Evolutionary conservation across 2,797 vertebrate species (phyloP).

Genomic region (Schizopygopsis pylzovi): DNA sequence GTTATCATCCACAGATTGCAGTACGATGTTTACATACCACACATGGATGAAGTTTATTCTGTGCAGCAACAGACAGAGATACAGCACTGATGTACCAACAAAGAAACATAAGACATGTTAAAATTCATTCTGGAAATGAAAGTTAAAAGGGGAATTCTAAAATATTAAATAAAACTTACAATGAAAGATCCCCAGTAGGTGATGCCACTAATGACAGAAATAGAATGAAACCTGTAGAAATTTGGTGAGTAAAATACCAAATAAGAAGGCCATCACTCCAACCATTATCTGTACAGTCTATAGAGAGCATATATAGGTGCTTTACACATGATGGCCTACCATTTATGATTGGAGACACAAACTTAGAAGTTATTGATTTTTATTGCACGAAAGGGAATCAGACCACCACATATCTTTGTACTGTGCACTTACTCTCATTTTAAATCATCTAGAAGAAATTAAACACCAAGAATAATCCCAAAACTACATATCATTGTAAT

Average conservation of each 20-base stretch:
- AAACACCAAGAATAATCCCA: background rate
- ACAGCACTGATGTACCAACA: too few species aligned
- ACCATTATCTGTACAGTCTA: slow-evolving; percentile 9
- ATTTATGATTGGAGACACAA: background rate
- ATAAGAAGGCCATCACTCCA: background rate
- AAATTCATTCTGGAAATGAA: too few species aligned
- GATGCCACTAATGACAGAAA: background rate
- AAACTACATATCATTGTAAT: background rate
- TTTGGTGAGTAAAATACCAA: background rate
- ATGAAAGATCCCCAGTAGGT: too few species aligned
- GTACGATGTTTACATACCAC: too few species aligned
- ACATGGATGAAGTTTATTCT: too few species aligned
- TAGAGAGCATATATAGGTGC: background rate
- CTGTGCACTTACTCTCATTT: background rate
- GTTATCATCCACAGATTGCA: too few species aligned
- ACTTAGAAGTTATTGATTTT: background rate
- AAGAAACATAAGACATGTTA: too few species aligned
- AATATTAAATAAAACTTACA: too few species aligned
- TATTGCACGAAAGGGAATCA: background rate
- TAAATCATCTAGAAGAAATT: background rate
- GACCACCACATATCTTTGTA: background rate
- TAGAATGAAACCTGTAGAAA: fast-evolving
- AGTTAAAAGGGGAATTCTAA: too few species aligned
- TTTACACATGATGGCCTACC: background rate
- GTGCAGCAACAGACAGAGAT: too few species aligned